A percentile compares a stretch with the other conserved stretches of the same genome.
Evolutionary conservation across 2,888 invertebrate species (phyloP).

Genomic region (Omphaloscelis lunosa): DNA sequence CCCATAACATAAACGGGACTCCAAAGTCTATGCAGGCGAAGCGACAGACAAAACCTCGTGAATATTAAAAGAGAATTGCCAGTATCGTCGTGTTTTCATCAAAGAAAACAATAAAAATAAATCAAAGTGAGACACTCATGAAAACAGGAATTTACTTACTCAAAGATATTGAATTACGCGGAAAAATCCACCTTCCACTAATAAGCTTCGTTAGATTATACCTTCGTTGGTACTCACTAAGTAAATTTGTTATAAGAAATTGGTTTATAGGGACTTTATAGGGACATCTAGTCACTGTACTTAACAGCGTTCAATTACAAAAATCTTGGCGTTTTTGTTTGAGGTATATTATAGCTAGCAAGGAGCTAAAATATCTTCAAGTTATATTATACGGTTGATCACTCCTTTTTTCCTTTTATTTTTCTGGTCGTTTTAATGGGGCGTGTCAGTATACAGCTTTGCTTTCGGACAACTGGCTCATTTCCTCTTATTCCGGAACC

Average conservation of each 20-base stretch:
- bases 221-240: conserved; percentile 28
- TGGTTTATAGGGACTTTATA: conserved; percentile 29
- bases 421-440: background rate
- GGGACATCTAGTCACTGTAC: no score
- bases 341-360: background rate
- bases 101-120: conserved; percentile 45
- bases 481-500: background rate
- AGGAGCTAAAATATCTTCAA: background rate
- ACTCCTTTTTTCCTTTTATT: no score
- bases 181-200: conserved; percentile 39
- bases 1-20: background rate
- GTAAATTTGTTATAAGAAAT: conserved; percentile 34
- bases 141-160: conserved; percentile 50
- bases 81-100: conserved; percentile 14
- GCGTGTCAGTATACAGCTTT: background rate
- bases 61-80: conserved; percentile 5
- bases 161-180: conserved; percentile 48
- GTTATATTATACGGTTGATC: background rate
- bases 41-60: background rate
- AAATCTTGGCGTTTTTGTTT: background rate
- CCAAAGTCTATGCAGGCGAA: background rate
- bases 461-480: background rate
- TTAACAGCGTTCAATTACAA: no score
- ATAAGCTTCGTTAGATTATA: conserved; percentile 47
- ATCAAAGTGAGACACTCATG: conserved; percentile 41